Evolutionary conservation across 1,140 invertebrate species (phyloP).

Genomic region (Adelges cooleyi): DNA sequence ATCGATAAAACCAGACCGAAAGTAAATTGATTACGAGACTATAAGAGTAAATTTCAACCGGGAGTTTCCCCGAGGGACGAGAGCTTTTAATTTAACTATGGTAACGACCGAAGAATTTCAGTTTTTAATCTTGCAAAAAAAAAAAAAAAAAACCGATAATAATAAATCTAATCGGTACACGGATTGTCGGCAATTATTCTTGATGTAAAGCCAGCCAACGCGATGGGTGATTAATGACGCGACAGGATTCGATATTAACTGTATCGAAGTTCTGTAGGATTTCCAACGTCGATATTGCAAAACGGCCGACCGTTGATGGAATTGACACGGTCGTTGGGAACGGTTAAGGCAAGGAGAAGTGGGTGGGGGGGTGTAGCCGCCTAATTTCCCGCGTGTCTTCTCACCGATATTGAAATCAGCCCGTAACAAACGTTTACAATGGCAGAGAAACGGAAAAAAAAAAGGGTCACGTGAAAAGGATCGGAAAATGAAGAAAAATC

Average conservation of each 20-base stretch:
- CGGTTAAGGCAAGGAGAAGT: not conserved
- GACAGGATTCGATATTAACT: no score
- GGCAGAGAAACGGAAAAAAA: not conserved
- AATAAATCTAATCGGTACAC: not conserved
- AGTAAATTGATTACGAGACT: no score
- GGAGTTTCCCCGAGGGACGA: no score
- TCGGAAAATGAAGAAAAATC: slow-evolving; percentile 15
- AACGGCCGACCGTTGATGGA: no score
- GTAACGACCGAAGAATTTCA: no score
- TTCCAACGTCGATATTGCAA: no score
- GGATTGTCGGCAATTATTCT: not conserved
- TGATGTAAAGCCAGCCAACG: not conserved
- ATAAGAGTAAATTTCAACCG: no score
- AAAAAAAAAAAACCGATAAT: no score
- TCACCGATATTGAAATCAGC: slow-evolving; percentile 6
- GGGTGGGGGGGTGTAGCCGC: not conserved
- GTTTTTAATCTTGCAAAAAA: not conserved
- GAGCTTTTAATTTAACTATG: no score
- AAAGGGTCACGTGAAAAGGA: not conserved
- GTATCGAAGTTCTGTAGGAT: no score
- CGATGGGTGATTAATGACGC: not conserved
- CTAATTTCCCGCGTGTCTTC: slow-evolving; percentile 7
- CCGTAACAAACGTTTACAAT: not conserved
- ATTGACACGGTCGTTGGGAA: not conserved
- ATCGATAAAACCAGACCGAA: no score